Percentiles rank a stretch among this genome's conserved stretches.
Conservation (phyloP, 2,888 invertebrate species). For the Caenorhabditis virilis region DNA sequence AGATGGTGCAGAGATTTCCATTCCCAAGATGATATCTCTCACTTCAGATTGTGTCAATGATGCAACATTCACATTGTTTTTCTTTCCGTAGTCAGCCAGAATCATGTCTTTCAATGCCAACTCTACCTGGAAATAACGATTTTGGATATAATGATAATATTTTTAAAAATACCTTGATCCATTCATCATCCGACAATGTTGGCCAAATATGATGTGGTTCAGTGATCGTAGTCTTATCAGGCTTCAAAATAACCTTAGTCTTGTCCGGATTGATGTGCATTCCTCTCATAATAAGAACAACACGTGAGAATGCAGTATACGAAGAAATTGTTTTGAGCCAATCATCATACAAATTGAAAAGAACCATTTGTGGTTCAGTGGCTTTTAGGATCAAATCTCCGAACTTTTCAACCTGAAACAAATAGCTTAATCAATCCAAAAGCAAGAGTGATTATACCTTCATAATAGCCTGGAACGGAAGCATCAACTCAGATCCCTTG, state of each 20-base stretch:
- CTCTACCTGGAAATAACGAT: too few relatives aligned
- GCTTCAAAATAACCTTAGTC: slow-evolving; percentile 96
- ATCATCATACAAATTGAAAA: slow-evolving; percentile 98
- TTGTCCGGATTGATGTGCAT: slow-evolving; percentile 98
- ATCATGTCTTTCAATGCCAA: slow-evolving; percentile 97
- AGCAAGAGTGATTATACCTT: too few relatives aligned
- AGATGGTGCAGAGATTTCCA: slow-evolving; percentile 99
- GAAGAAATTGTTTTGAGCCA: slow-evolving; percentile 99
- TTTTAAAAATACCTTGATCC: too few relatives aligned
- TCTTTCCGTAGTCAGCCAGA: slow-evolving; percentile 98
- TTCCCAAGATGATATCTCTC: slow-evolving; percentile 96
- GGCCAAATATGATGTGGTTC: slow-evolving; percentile 99
- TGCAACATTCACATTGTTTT: slow-evolving; percentile 98
- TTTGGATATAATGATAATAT: too few relatives aligned
- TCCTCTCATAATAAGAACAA: slow-evolving; percentile 93
- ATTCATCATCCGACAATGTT: slow-evolving; percentile 93
- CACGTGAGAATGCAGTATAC: slow-evolving; percentile 95
- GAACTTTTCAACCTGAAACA: slow-evolving; percentile 97
- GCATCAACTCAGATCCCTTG: slow-evolving; percentile 95
- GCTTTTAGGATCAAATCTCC: slow-evolving; percentile 98
- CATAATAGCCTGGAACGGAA: slow-evolving; percentile 86
- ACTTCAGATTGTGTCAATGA: slow-evolving; percentile 97
- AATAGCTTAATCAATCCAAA: too few relatives aligned
- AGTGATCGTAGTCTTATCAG: slow-evolving; percentile 97
- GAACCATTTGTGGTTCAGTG: slow-evolving; percentile 98